Evolutionary conservation across 2,113 vertebrate species (phyloP), one percentile per base, ranked within the genome.

Genomic region (human): DNA sequence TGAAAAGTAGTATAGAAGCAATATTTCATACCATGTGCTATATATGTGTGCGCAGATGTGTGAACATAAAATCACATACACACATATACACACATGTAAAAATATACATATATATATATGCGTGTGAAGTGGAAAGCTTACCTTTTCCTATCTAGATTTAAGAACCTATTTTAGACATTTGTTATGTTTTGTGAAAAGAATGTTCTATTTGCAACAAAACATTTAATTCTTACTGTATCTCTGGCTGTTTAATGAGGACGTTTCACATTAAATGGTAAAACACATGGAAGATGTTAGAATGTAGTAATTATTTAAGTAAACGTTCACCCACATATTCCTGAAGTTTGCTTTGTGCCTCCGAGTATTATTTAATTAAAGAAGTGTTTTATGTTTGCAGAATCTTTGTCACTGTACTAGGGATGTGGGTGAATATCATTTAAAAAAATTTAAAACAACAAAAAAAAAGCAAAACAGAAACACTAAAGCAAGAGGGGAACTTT

Each of bases 1-100:
- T 97, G 97, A 99, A 97, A 98, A 98, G 98, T 99, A 99, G 99
- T 99, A 99, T 99, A 99, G 99, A 98, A 99, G 99, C 99, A 99
- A 99, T 99, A 99, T 99, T 99, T 99, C 99, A 98, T 99, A 99
- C 98, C 97, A 97, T 98, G 98, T 98, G 98, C 97, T 98, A 92
- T 98, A 95, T 95, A 98, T 98, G 98, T 98, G 98, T 98, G 97
- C 98, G 96, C 92, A 96, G 95, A 97, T 96, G 98, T 97, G 97
- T 97, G 97, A 45, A 97, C 85, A 64, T 88, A 93, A 89, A 95
- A 96, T 92, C 97, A 98, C 97, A 97, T 5, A 84, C 79, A 93
- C 95, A 97, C 94, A 97, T 94, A 97, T 97, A 95, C 68, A 98
- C 98, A 98, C 97, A 98, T 95, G 96, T 98, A 96, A 97, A 97